Base-by-base conservation (phyloP, 2,113 vertebrate genomes). In the Hyaena hyaena region DNA sequence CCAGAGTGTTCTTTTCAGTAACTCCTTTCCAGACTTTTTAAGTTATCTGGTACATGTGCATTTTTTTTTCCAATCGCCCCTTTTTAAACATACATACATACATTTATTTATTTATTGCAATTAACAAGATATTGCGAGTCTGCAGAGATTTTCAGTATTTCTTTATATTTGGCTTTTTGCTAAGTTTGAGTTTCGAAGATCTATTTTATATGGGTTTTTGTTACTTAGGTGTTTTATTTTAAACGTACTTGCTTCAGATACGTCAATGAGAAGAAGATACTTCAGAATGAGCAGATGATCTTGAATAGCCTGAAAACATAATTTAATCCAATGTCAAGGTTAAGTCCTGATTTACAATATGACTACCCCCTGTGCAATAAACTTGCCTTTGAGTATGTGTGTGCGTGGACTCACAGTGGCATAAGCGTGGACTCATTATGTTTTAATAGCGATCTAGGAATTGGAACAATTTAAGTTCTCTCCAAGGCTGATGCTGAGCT, bases 401-500 rank as follows among this genome's bases (percentile, higher is more conserved):
- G n/a, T 66, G 10, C 2, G 7, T 68, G 17, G 31, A 43, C 23
- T 69, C 68, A 26, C 50, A 76, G 82, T n/a, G 83, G 48, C 16
- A 23, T 43, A 84, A 79, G 31, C 76, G 12, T 53, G 83, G 71
- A 39, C 87, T 74, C 88, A 73, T 95, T 88, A 86, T 95, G 43
- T 83, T 77, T 77, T 93, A 95, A 76, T 9, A 65, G 94, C 92
- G 71, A 23, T 43, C 58, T 81, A n/a, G 12, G 77, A 91, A 87
- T 73, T 90, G 93, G 84, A 92, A 88, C 10, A 71, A 93, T 94
- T 85, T 96, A 88, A 85, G 76, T 96, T 92, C 81, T 89, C 82
- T 80, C 35, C 71, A 39, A 95, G 77, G 80, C 66, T 93, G 88
- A 82, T 89, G 63, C 77, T 97, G 83, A 97, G 84, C 77, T 58